These are phyloP conservation scores for Batillaria attramentaria DNA, from an alignment of 1,140 invertebrate species.

Conservation along the genomic window DNA sequence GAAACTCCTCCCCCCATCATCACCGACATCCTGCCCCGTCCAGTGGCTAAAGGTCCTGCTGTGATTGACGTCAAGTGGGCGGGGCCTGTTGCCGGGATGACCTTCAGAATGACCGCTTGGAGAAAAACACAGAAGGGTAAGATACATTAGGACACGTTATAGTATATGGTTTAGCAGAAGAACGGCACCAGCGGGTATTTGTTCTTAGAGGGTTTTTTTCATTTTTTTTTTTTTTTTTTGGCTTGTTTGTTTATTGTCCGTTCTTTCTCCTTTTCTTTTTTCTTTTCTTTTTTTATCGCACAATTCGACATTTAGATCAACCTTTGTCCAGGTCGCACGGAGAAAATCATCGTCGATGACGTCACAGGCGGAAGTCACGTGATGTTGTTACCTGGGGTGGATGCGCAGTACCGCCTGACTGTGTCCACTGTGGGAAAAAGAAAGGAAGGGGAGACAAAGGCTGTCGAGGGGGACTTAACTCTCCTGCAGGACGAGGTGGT, in stretches of 20 bases:
- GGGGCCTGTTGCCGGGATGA: neutral
- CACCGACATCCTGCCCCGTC: conserved; percentile 30
- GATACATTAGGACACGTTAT: neutral
- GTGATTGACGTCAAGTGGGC: conserved; percentile 37
- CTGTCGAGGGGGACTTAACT: neutral
- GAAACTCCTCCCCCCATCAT: conserved; percentile 25
- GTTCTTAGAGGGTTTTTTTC: neutral
- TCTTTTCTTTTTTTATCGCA: neutral
- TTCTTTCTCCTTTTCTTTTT: neutral
- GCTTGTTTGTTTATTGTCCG: neutral
- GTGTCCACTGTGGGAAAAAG: neutral
- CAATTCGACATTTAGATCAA: no score
- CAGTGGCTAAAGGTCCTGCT: conserved; percentile 33
- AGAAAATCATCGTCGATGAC: conserved; percentile 14
- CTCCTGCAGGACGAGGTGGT: neutral
- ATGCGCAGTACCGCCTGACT: conserved; percentile 30
- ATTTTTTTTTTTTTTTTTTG: conserved; percentile 3
- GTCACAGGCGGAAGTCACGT: conserved; percentile 26
- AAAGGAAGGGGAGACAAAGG: conserved; percentile 10
- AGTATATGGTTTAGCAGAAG: neutral
- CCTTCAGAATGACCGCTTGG: conserved; percentile 5
- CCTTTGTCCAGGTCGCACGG: conserved; percentile 24
- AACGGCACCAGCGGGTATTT: neutral
- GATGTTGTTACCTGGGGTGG: conserved; percentile 25
- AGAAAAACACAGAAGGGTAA: conserved; percentile 24